These are phyloP conservation scores for Druon quercuslanigerum DNA, from an alignment of 1,140 invertebrate genomes.

Conservation along the genomic window DNA sequence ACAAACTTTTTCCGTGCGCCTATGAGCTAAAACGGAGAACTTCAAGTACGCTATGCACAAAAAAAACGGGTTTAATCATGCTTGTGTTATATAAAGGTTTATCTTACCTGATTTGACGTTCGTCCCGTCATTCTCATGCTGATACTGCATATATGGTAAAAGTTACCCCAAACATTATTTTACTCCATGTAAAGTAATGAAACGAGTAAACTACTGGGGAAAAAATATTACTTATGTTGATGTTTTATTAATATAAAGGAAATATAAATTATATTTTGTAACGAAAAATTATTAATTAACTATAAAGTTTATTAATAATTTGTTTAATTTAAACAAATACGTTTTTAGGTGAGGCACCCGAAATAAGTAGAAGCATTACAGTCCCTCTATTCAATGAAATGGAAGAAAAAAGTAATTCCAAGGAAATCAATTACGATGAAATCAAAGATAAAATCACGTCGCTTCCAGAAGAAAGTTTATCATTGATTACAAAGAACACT, in stretches of 20 bases:
- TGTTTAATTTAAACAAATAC: constrained; percentile 8
- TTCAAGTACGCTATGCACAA: no score
- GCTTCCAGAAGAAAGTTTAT: neutral
- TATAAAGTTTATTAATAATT: constrained; percentile 32
- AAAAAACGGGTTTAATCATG: no score
- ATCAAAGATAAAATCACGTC: neutral
- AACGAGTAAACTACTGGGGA: neutral
- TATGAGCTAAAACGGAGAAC: no score
- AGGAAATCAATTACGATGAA: neutral
- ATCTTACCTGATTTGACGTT: no score
- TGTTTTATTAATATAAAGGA: no score
- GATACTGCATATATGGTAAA: no score
- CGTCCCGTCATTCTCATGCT: no score
- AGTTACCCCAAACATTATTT: no score
- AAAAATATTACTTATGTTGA: no score
- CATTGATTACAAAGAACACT: neutral
- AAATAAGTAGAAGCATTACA: constrained; percentile 43
- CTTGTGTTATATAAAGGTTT: no score
- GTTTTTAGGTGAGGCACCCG: constrained; percentile 37
- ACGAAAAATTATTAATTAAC: neutral
- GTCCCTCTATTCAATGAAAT: constrained; percentile 42
- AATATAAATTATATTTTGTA: neutral
- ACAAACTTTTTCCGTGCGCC: no score
- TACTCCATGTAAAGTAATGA: neutral
- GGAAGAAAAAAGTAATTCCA: constrained; percentile 32